Evolutionary conservation across 2,113 vertebrate species (phyloP).

Genomic region (Nannospalax galili): DNA sequence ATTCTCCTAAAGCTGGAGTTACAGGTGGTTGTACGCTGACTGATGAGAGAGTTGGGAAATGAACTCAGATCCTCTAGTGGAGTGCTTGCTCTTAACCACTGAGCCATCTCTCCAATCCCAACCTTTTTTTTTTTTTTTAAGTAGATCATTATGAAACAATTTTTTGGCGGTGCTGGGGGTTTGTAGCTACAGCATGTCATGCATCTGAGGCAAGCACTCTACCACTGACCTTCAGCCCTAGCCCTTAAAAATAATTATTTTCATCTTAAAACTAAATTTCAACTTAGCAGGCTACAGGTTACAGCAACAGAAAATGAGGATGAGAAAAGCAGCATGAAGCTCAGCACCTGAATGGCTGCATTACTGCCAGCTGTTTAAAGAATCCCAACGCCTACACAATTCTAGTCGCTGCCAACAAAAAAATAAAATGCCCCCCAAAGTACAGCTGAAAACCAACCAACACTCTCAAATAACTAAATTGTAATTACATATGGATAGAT

Average conservation of each 20-base stretch:
- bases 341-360: conserved; percentile 65
- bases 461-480: conserved; percentile 16
- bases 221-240: background rate
- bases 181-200: background rate
- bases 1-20: too few species aligned
- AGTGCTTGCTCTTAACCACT: too few species aligned
- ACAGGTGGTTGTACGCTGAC: too few species aligned
- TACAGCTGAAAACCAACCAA: conserved; percentile 62
- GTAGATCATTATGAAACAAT: background rate
- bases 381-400: too few species aligned
- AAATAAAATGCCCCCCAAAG: conserved; percentile 56
- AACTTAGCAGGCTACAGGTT: conserved; percentile 94
- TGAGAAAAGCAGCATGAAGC: conserved; percentile 83
- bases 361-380: background rate
- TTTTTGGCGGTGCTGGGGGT: background rate
- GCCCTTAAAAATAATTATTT: conserved; percentile 88
- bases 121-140: too few species aligned
- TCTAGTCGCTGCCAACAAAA: conserved; percentile 53
- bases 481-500: conserved; percentile 57
- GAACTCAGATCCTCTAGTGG: too few species aligned
- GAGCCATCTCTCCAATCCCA: too few species aligned
- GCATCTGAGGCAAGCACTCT: background rate
- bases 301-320: conserved; percentile 93
- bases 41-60: too few species aligned
- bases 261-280: conserved; percentile 91